These are phyloP conservation scores for Cryptoblepharus egeriae DNA, from an alignment of 2,797 vertebrate species.

Conservation along the genomic window DNA sequence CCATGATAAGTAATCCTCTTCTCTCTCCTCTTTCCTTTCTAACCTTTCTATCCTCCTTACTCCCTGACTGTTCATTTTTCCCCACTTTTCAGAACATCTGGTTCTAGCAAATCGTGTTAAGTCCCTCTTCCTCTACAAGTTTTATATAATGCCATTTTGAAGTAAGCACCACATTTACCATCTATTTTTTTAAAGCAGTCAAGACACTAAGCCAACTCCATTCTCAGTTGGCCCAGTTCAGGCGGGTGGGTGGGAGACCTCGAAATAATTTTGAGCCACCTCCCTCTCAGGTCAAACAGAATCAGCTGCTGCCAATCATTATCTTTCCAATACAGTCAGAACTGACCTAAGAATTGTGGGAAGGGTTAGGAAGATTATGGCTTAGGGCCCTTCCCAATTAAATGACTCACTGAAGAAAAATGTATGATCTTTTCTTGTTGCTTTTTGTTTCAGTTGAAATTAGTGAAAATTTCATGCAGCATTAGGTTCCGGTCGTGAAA, in stretches of 20 bases:
- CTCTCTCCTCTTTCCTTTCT: too few relatives aligned
- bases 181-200: slow-evolving; percentile 61
- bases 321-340: slow-evolving; percentile 23
- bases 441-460: background rate
- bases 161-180: slow-evolving; percentile 54
- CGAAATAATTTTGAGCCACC: slow-evolving; percentile 47
- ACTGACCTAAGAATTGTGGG: slow-evolving; percentile 29
- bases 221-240: slow-evolving; percentile 57
- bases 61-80: background rate
- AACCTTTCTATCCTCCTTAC: too few relatives aligned
- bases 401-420: background rate
- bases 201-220: slow-evolving; percentile 64
- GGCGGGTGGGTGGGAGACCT: slow-evolving; percentile 56
- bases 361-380: slow-evolving; percentile 15
- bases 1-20: too few relatives aligned
- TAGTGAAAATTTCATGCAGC: background rate
- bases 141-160: slow-evolving; percentile 69
- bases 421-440: background rate
- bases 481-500: background rate
- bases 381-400: slow-evolving; percentile 27
- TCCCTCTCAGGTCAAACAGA: slow-evolving; percentile 54
- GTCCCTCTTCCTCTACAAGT: slow-evolving; percentile 33
- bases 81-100: slow-evolving; percentile 72
- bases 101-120: slow-evolving; percentile 70
- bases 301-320: slow-evolving; percentile 47